These are phyloP conservation scores for Clanis bilineata DNA, from an alignment of 2,888 invertebrate species.

Conservation along the genomic window DNA sequence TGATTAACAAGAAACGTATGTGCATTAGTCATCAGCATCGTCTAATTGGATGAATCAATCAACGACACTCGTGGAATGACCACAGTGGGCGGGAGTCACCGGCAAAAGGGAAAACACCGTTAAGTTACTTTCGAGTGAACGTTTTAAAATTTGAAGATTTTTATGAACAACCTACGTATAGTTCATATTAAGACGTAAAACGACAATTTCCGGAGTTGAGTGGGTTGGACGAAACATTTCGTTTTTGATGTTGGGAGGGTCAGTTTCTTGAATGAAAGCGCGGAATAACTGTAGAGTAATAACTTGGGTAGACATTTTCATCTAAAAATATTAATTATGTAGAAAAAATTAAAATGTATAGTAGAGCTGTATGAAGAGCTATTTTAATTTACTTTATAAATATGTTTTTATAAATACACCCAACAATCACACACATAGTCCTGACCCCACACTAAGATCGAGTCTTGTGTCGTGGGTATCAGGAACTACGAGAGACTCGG, in stretches of 20 bases:
- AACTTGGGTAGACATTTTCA: too few species aligned
- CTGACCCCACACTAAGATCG: too few species aligned
- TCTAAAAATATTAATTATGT: too few species aligned
- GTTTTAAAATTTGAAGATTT: background rate
- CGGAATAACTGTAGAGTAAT: too few species aligned
- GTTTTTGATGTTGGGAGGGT: background rate
- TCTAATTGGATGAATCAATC: background rate
- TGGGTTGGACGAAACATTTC: background rate
- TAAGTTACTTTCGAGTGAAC: background rate
- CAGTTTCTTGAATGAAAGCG: too few species aligned
- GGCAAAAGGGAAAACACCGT: constrained; percentile 5
- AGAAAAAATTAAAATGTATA: too few species aligned
- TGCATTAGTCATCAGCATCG: background rate
- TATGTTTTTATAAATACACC: too few species aligned
- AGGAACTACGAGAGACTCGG: too few species aligned
- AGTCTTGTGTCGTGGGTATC: too few species aligned
- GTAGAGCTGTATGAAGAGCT: too few species aligned
- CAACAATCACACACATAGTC: too few species aligned
- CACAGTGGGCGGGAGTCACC: background rate
- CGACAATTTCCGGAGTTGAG: background rate
- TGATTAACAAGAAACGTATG: background rate
- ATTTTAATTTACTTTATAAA: too few species aligned
- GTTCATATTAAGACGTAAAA: background rate
- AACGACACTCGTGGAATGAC: background rate
- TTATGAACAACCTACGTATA: constrained; percentile 2